Conservation (phyloP, 2,113 vertebrate species). For the Gambusia affinis region DNA sequence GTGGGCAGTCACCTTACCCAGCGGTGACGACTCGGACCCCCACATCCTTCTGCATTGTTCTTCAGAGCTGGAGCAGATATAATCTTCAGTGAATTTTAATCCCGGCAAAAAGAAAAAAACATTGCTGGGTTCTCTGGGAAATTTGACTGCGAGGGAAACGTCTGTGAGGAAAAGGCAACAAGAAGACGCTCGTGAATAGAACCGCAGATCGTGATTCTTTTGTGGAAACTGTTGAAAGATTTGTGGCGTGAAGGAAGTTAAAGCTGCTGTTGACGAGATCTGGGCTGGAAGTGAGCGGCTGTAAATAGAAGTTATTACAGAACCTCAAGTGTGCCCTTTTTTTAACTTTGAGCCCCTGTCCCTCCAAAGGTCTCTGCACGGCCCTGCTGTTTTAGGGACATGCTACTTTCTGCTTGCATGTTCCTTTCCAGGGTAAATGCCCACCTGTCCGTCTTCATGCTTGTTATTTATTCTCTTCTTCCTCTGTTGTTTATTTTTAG, state of each 20-base stretch:
- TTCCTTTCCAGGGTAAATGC: slow-evolving; percentile 13
- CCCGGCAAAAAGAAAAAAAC: slow-evolving; percentile 55
- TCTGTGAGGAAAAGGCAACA: slow-evolving; percentile 40
- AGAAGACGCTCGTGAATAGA: slow-evolving; percentile 43
- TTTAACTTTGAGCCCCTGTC: too few relatives aligned
- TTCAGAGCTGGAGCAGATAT: slow-evolving; percentile 71
- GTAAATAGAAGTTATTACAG: too few relatives aligned
- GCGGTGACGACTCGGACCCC: slow-evolving; percentile 47
- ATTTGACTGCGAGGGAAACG: slow-evolving; percentile 24
- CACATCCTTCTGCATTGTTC: slow-evolving; percentile 67
- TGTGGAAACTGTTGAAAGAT: neutral
- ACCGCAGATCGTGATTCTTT: neutral
- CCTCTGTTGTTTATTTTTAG: slow-evolving; percentile 62
- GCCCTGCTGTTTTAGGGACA: too few relatives aligned
- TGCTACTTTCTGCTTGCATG: slow-evolving; percentile 36
- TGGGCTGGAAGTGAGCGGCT: too few relatives aligned
- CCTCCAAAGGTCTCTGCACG: too few relatives aligned
- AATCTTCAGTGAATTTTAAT: slow-evolving; percentile 79
- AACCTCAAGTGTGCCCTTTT: too few relatives aligned
- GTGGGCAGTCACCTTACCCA: slow-evolving; percentile 68
- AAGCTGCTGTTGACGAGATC: too few relatives aligned
- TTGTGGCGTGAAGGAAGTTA: neutral
- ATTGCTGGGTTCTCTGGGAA: slow-evolving; percentile 69
- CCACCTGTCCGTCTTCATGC: slow-evolving; percentile 26
- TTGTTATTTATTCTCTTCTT: slow-evolving; percentile 27